Percentiles rank a stretch among this genome's conserved stretches.
These are phyloP conservation scores for Ammospiza maritima DNA, from an alignment of 2,797 vertebrate species.

Conservation along the genomic window DNA sequence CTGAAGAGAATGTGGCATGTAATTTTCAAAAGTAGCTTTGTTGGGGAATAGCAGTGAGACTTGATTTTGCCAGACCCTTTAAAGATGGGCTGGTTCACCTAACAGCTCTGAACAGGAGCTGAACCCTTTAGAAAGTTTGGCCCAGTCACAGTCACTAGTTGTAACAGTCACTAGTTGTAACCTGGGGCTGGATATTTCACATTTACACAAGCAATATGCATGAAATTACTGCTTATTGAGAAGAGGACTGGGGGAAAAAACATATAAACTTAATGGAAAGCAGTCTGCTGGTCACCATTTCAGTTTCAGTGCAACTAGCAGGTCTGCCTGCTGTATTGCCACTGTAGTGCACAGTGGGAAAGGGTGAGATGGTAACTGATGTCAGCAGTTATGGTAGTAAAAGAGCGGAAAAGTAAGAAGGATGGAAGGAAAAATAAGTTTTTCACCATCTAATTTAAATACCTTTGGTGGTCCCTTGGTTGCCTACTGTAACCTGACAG, in stretches of 20 bases:
- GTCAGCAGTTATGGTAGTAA: not conserved
- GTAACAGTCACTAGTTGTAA: not conserved
- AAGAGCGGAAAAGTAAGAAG: not conserved
- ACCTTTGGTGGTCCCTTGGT: not conserved
- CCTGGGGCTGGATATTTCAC: not conserved
- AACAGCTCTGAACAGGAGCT: not conserved
- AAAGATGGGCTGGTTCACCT: not conserved
- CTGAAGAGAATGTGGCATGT: not conserved
- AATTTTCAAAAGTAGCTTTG: not conserved
- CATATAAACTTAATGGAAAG: not conserved
- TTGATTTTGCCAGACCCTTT: not conserved
- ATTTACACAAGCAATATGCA: not conserved
- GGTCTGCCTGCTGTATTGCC: not conserved
- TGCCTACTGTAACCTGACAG: not conserved
- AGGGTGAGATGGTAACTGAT: not conserved
- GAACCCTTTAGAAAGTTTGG: not conserved
- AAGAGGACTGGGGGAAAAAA: not conserved
- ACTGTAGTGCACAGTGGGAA: fast-evolving
- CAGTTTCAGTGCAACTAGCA: not conserved
- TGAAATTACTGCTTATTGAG: not conserved
- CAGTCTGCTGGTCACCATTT: not conserved
- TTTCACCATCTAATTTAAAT: not conserved
- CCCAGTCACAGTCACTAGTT: not conserved
- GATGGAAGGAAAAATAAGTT: not conserved
- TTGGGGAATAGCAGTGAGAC: not conserved